Conservation (phyloP, 2,888 invertebrate species). For the Dione juno region DNA sequence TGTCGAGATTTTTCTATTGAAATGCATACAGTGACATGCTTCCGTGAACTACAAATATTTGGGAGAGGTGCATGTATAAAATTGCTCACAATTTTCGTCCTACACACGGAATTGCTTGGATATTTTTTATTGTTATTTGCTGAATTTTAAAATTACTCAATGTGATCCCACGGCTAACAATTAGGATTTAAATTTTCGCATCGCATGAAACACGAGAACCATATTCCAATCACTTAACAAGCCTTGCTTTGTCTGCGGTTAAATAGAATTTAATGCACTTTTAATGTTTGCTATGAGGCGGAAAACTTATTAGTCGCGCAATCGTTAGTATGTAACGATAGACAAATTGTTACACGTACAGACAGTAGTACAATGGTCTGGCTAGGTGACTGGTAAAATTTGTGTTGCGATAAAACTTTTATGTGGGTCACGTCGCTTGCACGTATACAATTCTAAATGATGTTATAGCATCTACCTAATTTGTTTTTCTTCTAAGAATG, state of each 20-base stretch:
- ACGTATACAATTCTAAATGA: conserved; percentile 37
- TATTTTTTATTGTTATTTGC: neutral
- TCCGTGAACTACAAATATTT: neutral
- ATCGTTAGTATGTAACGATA: conserved; percentile 52
- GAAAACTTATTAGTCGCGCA: conserved; percentile 65
- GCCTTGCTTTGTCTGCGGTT: conserved; percentile 64
- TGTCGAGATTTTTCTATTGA: neutral
- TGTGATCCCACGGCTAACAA: conserved; percentile 26
- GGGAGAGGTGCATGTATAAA: neutral
- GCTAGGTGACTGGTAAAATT: conserved; percentile 43
- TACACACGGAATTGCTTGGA: neutral
- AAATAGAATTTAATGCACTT: conserved; percentile 78
- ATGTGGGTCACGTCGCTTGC: conserved; percentile 57
- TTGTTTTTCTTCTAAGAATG: conserved; percentile 35
- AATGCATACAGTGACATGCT: neutral
- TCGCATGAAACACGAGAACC: conserved; percentile 60
- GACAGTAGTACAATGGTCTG: conserved; percentile 35
- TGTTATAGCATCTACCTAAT: conserved; percentile 32
- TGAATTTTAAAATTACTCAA: neutral
- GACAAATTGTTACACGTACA: conserved; percentile 42
- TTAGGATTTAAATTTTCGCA: conserved; percentile 55
- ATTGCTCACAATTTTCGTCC: neutral
- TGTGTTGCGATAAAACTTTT: conserved; percentile 53
- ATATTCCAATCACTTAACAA: conserved; percentile 64
- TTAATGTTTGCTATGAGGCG: conserved; percentile 73